Conservation (phyloP, 2,797 vertebrate species). For the Halcyon chelicuti region DNA sequence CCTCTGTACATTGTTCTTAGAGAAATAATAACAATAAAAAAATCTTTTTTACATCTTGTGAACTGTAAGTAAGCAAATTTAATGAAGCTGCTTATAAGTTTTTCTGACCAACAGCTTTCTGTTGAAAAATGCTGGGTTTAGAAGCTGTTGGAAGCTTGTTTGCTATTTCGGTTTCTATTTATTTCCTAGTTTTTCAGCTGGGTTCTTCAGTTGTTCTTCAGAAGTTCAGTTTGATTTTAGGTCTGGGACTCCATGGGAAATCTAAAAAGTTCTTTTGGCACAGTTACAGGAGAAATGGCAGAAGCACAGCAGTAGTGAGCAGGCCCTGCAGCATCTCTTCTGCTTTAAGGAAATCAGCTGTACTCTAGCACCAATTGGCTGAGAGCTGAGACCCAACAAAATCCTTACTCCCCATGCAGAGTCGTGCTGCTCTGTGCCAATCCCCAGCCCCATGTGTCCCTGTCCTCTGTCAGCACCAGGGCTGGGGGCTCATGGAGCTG, state of each 20-base stretch:
- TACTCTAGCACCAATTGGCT: not conserved
- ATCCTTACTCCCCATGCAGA: rapidly evolving
- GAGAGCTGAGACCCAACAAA: not conserved
- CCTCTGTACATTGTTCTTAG: not conserved
- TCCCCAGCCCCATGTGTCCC: no score
- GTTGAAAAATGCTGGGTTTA: not conserved
- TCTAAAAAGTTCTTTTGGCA: not conserved
- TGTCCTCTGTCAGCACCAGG: not conserved
- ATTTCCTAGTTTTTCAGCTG: not conserved
- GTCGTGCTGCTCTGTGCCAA: not conserved
- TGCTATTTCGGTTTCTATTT: not conserved
- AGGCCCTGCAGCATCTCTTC: not conserved
- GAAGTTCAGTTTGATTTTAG: not conserved
- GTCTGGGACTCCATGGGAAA: not conserved
- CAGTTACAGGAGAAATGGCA: not conserved
- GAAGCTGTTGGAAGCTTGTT: not conserved
- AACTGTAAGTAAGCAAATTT: not conserved
- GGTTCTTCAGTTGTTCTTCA: not conserved
- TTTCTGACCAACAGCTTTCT: not conserved
- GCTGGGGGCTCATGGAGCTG: rapidly evolving
- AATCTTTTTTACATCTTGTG: not conserved
- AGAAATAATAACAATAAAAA: not conserved
- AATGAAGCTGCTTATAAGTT: not conserved
- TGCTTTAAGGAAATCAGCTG: not conserved
- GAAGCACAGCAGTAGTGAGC: not conserved